Percentiles rank a stretch among this genome's conserved stretches.
Conservation (phyloP, 2,888 invertebrate species). For the Synergus itoensis region DNA sequence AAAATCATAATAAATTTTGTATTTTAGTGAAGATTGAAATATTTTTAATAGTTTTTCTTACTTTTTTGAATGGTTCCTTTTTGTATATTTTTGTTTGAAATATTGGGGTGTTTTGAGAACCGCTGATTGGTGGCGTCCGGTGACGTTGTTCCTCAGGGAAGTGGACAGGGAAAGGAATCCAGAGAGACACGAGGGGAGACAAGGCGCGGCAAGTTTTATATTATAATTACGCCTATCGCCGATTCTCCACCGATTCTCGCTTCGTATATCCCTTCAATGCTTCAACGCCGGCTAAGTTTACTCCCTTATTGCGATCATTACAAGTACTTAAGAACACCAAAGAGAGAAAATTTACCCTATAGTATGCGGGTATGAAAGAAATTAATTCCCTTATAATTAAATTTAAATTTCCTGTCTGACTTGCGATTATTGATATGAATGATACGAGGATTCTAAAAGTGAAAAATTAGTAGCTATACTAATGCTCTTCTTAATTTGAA, state of each 20-base stretch:
- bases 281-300: constrained; percentile 42
- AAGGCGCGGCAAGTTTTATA: constrained; percentile 71
- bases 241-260: constrained; percentile 54
- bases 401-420: too few relatives aligned
- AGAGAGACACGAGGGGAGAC: constrained; percentile 66
- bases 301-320: constrained; percentile 45
- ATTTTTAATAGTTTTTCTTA: not conserved
- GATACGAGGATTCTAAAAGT: too few relatives aligned
- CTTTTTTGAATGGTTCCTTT: not conserved
- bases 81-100: not conserved
- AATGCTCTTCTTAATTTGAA: too few relatives aligned
- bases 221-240: constrained; percentile 73
- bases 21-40: too few relatives aligned
- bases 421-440: too few relatives aligned
- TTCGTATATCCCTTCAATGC: constrained; percentile 43
- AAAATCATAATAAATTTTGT: not conserved
- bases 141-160: constrained; percentile 66
- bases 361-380: constrained; percentile 4
- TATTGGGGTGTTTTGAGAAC: constrained; percentile 58
- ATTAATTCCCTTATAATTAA: not conserved
- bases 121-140: constrained; percentile 58
- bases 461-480: not conserved
- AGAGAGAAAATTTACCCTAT: constrained; percentile 3
- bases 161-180: constrained; percentile 64
- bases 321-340: constrained; percentile 36